These are phyloP conservation scores for Osedax frankpressi DNA, from an alignment of 2,888 invertebrate genomes.

Conservation along the genomic window DNA sequence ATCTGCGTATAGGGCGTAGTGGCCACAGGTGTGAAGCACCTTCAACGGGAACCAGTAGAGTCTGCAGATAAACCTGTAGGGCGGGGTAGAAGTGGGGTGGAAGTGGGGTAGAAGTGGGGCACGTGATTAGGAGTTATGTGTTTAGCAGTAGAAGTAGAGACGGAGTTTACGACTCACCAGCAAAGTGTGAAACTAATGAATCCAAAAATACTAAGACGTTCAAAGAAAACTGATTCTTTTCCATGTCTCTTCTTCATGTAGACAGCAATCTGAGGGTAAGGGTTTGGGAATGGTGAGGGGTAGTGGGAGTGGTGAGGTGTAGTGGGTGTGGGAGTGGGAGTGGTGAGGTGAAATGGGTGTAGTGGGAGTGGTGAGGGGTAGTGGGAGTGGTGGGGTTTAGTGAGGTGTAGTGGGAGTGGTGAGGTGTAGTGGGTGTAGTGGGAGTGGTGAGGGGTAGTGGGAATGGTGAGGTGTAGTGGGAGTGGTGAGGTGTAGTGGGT, in stretches of 20 bases:
- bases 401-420: constrained; percentile 39
- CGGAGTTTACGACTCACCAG: constrained; percentile 25
- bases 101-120: not conserved
- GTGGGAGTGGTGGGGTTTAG: constrained; percentile 36
- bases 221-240: constrained; percentile 26
- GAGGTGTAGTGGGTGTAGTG: no score
- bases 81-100: not conserved
- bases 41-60: constrained; percentile 43
- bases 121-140: not conserved
- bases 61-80: constrained; percentile 35
- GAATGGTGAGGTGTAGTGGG: no score
- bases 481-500: no score
- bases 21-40: constrained; percentile 33
- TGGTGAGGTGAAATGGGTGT: constrained; percentile 32
- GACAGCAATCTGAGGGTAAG: constrained; percentile 31
- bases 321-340: no score
- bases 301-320: no score
- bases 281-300: constrained; percentile 31
- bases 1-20: constrained; percentile 27
- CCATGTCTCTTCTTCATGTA: constrained; percentile 32
- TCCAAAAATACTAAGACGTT: constrained; percentile 28
- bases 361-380: no score
- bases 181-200: constrained; percentile 29
- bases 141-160: no score
- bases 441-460: no score